phyloP scores from a whole-genome alignment of 1,140 invertebrate species.

The Myzus persicae region DNA sequence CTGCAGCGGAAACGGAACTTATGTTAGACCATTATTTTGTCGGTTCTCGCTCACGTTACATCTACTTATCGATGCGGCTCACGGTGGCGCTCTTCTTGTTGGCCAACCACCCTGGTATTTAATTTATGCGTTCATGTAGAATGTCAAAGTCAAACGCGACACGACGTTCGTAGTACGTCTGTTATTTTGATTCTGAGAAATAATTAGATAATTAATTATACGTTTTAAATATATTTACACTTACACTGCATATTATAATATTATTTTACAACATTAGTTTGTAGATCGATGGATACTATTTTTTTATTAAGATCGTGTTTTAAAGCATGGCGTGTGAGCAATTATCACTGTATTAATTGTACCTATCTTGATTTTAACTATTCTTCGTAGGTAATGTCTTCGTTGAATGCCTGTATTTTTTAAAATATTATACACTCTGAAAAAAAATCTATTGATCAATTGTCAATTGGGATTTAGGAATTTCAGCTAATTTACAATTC shows the following conservation, averaged over 20 bases:
- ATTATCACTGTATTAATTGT: background rate
- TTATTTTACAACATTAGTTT: background rate
- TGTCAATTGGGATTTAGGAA: too few relatives aligned
- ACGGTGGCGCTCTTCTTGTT: background rate
- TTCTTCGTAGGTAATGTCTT: too few relatives aligned
- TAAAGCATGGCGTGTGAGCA: background rate
- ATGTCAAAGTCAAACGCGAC: background rate
- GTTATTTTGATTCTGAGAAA: background rate
- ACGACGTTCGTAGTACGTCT: background rate
- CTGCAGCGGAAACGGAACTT: background rate
- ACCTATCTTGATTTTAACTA: too few relatives aligned
- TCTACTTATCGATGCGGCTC: background rate
- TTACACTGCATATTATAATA: background rate
- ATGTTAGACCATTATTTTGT: constrained; percentile 5
- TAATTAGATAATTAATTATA: background rate
- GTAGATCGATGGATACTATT: background rate
- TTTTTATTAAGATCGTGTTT: background rate
- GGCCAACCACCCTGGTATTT: constrained; percentile 1
- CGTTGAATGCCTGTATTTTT: too few relatives aligned
- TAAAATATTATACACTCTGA: too few relatives aligned
- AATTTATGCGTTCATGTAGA: background rate
- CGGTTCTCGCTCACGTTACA: background rate
- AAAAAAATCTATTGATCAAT: too few relatives aligned
- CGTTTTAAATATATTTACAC: background rate
- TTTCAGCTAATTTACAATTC: too few relatives aligned